phyloP scores from a whole-genome alignment of 2,888 invertebrate species.

The Polydesmus complanatus region DNA sequence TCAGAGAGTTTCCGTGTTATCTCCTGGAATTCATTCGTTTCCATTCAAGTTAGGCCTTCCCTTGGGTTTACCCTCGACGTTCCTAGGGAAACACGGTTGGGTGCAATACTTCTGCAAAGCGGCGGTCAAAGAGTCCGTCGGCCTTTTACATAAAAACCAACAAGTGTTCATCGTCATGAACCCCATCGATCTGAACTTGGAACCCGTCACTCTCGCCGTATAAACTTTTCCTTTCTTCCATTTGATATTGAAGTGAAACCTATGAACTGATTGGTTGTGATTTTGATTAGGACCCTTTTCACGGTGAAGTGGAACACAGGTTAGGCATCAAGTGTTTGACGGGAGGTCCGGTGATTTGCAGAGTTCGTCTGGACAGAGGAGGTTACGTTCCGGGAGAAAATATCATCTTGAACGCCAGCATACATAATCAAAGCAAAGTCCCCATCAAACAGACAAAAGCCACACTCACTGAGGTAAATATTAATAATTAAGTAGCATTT shows the following conservation, averaged over 20 bases:
- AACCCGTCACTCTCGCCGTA: constrained; percentile 74
- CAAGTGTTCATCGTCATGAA: constrained; percentile 97
- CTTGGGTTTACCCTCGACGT: constrained; percentile 77
- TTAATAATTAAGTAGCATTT: too few species aligned
- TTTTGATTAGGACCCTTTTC: constrained; percentile 60
- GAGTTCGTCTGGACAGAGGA: constrained; percentile 73
- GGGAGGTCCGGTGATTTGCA: constrained; percentile 71
- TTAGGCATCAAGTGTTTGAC: constrained; percentile 77
- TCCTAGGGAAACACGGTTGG: constrained; percentile 87
- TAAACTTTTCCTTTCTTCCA: constrained; percentile 32
- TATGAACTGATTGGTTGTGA: background rate
- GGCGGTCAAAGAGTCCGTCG: constrained; percentile 71
- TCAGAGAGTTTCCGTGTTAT: constrained; percentile 41
- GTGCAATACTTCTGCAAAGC: constrained; percentile 89
- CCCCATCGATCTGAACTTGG: constrained; percentile 80
- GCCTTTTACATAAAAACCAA: constrained; percentile 83
- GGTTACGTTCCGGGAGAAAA: constrained; percentile 92
- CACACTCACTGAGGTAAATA: constrained; percentile 64
- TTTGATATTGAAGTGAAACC: constrained; percentile 1
- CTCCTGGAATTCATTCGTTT: constrained; percentile 87
- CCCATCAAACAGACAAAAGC: constrained; percentile 74
- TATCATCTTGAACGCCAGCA: constrained; percentile 67
- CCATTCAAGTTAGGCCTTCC: constrained; percentile 85
- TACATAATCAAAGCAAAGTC: constrained; percentile 70
- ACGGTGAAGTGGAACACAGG: constrained; percentile 79